Base-by-base conservation (phyloP, 2,888 invertebrate species). In the Scaptomyza parva region DNA sequence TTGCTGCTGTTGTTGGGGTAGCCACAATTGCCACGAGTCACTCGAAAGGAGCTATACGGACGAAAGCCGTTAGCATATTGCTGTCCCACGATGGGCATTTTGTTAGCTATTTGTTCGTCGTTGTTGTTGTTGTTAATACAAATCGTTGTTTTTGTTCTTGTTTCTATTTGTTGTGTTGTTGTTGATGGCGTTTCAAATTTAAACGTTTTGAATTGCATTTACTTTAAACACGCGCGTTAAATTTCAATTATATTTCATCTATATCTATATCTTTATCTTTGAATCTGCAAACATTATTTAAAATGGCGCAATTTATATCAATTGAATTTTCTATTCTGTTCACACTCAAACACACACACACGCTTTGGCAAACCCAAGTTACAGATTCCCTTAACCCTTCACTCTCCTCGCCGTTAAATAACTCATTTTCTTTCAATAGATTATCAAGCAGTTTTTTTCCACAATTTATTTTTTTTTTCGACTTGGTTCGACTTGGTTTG, bases 21-120 rank as follows among this genome's bases (percentile, higher is more conserved):
- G 65, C 70, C 64, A 74, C 86, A 89, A 78, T 76, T 83, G 70
- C 85, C 83, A 60, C 91, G 87, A 39, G 86, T 78, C 66, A 90
- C 88, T 74, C 92, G 88, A 76, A 92, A 92, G 37, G 92, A 91
- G 84, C 92, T 92, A 50, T 92, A 91, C 41, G 92, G 92, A 77
- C 91, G 89, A 70, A 89, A 87, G 60, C 82, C 82, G 59, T 70
- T 78, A 78, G 83, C 73, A 54, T 89, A 89, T 72, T 91, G 89
- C 74, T 89, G 91, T 80, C 91, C 90, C 64, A 90, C 89, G 77
- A 90, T 89, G 68, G 91, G 91, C 91, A 91, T 91, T 89, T 89
- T 91, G 68, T 75, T 76, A 70, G 68, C 64, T 37, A 8, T 37
- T 80, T 66, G 51, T 50, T 68, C 47, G 51, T 79, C 5, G 20